These are phyloP conservation scores for Apodemus sylvaticus DNA, from an alignment of 2,113 vertebrate genomes.

Conservation along the genomic window DNA sequence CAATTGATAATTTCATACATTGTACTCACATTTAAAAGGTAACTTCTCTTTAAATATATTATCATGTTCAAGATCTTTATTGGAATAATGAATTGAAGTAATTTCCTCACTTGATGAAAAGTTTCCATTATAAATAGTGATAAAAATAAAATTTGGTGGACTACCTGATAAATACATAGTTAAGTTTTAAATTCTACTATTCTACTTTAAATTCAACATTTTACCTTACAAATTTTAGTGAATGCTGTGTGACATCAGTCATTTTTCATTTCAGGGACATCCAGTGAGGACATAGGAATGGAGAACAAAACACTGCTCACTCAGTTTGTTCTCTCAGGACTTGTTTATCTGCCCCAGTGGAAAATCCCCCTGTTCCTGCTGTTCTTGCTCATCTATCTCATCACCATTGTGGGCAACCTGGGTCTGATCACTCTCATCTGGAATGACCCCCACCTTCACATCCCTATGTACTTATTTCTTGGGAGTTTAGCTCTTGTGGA, in stretches of 20 bases:
- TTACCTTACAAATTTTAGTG: background rate
- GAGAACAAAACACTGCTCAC: slow-evolving; percentile 17
- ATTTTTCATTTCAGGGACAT: background rate
- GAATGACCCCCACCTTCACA: background rate
- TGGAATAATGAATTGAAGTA: background rate
- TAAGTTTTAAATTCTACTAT: background rate
- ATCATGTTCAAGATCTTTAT: background rate
- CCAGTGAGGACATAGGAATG: background rate
- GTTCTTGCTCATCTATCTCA: slow-evolving; percentile 54
- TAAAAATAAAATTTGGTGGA: background rate
- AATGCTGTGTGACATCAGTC: background rate
- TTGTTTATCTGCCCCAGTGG: background rate
- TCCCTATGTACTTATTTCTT: background rate
- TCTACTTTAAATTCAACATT: background rate
- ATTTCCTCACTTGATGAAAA: background rate
- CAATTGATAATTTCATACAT: background rate
- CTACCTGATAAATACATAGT: background rate
- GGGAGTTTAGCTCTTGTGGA: slow-evolving; percentile 40
- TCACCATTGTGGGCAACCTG: slow-evolving; percentile 52
- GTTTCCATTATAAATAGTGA: background rate
- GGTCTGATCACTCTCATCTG: background rate
- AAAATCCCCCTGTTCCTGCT: slow-evolving; percentile 23
- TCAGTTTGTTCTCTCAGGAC: slow-evolving; percentile 50
- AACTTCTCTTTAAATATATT: background rate
- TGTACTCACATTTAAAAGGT: background rate